Base-by-base conservation (phyloP, 2,888 invertebrate species). In the Colletes collaris region DNA sequence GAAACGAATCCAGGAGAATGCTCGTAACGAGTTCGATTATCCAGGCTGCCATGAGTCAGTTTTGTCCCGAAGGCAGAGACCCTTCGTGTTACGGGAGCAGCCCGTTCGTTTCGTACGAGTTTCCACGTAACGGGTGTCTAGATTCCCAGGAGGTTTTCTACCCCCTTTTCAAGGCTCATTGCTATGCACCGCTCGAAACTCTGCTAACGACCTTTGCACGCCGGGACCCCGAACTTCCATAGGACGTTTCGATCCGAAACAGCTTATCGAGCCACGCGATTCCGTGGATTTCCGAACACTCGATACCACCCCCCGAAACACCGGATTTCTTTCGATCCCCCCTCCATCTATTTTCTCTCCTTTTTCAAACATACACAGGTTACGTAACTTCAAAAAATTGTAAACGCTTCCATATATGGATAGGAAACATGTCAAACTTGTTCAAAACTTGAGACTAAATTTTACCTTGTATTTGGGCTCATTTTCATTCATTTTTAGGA, bases 21-120 rank as follows among this genome's bases (percentile, higher is more conserved):
- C 64, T 68, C 73, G 91, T 92, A 92, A 92, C 92, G 91, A 92
- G 91, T 92, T 92, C 90, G 90, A 92, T 93, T 92, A 92, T 92
- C 89, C 83, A 63, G 86, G 81, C 83, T 86, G 89, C 88, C 90
- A 91, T 90, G 92, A 92, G 91, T 92, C 91, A 91, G 90, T 90
- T 84, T 79, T 75, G 76, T 81, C 75, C 72, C 67, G 63, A 49
- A 55, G 65, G 63, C 62, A 46, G 69, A 75, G 69, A 75, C 79
- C 66, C 63, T 63, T 63, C 56, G 60, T 66, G 60, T 75, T 71
- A 59, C 69, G 56, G 56, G 74, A 65, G 53, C 64, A 77, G 77
- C 76, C 83, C 81, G 82, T 85, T 80, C 85, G 85, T 84, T 81
- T 81, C 84, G 77, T 80, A 70, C 75, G 76, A 76, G 78, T 77